Evolutionary conservation across 2,888 invertebrate species (phyloP), one percentile per base, ranked within the genome.

Genomic region (Trissonchulus sp.): DNA sequence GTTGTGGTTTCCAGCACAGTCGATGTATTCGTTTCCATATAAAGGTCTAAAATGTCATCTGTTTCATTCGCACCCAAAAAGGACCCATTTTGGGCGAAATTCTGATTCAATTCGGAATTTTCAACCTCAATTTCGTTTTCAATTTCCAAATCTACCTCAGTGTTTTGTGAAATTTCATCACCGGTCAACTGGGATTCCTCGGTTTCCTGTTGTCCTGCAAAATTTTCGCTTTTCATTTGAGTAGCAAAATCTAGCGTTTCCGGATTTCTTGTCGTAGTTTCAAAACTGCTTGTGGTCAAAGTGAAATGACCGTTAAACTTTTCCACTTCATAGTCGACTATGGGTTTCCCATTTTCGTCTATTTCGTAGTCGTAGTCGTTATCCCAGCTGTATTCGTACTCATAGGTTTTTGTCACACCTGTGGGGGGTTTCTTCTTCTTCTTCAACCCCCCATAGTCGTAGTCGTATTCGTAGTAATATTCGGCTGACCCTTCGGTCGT

Each of bases 381-480:
- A n/a, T n/a, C n/a, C n/a, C n/a, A n/a, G n/a, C n/a, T n/a, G n/a
- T n/a, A n/a, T 15, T 15, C 48, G 48, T 48, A 48, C 23, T 48
- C 48, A 23, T 15, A 48, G 8, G 8, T 48, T 48, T 23, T 48
- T n/a, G n/a, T n/a, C n/a, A n/a, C n/a, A 23, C 23, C 48, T 48
- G 48, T 48, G 8, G 48, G 48, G 8, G 8, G 8, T 48, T 48
- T 48, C 48, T 23, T 23, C 8, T 8, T 8, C 48, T 48, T 48
- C 48, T 48, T 48, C 48, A 48, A 48, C 8, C 48, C 48, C 8
- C 48, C 48, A 23, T 48, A 48, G 48, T 63, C 65, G 30, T 63
- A 23, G 30, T 63, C 65, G 65, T 23, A 63, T 28, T 63, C 65
- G 31, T 63, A 23, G 65, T 63, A 63, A 28, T 18, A 63, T 63